Evolutionary conservation across 2,797 vertebrate genomes (phyloP), one percentile per base, ranked within the genome.

Genomic region (Poeciliopsis presidionis): DNA sequence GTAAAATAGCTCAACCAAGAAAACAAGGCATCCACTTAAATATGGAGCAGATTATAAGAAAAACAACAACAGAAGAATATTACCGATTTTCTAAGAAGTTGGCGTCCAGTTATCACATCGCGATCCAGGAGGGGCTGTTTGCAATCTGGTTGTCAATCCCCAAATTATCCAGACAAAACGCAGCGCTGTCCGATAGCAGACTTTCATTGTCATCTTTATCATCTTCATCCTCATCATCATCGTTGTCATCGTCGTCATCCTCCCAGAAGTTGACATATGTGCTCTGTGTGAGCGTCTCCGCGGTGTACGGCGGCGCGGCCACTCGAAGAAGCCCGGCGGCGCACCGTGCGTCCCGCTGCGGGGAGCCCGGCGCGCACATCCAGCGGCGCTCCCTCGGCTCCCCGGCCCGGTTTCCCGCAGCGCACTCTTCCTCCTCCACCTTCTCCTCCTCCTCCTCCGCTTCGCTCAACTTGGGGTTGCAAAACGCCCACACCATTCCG

Each of bases 401-500:
- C 61, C 82, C 86, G 2, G 55, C 79, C 36, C 74, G 75, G 46
- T 33, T 75, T 25, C 45, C 86, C 4, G 69, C 6, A 12, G 4
- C 79, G 8, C 73, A 41, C 70, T 83, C 78, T 46, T 93, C 94
- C 7, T 93, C 93, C 7, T 33, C 33, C 33, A 30, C 30, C 30
- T 30, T 30, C 30, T 94, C 93, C 49, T 93, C 94, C 7, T 93
- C 93, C 49, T 93, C 94, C 7, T 93, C 93, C 7, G 47, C 71
- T 14, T 91, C 91, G 72, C 94, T 96, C 74, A 95, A 84, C 87
- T 96, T 96, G 22, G 96, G 96, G 87, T 96, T 96, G 84, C 94
- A 95, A 78, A 96, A 96, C 78, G 95, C 94, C 96, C 96, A 96
- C 5, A 96, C 94, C 95, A 96, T 96, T 16, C 94, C 95, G 74